Base-by-base conservation (phyloP, 1,140 invertebrate species). In the Paramacrobiotus metropolitanus region DNA sequence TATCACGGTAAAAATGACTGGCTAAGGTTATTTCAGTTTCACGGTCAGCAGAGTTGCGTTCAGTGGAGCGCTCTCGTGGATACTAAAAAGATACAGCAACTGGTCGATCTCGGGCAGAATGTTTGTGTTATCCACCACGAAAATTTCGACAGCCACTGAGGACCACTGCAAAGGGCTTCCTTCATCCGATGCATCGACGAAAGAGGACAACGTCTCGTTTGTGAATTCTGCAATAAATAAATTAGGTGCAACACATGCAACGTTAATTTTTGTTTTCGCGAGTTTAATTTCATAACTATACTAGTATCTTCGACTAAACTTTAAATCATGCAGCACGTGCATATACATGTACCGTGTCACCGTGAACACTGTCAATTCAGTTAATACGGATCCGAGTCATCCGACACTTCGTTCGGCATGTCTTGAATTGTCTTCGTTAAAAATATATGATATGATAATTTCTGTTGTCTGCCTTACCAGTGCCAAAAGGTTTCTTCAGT, bases 31-130 rank as follows among this genome's bases (percentile, higher is more conserved):
- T 21, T 62, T 64, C n/a, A 61, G 61, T 1, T 64, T 67, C 48
- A 28, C 24, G 15, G 15, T 15, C 15, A 24, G 15, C 15, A 24
- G 15, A 4, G 48, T 55, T 9, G 69, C 71, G 21, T 81, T 81
- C 30, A 83, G 76, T 68, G 85, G 81, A 0, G 85, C 83, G 71
- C 91, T 85, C 75, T 94, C 88, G 1, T 83, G 80, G 48, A 94
- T 75, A 31, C 83, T 82, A 3, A 87, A 82, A 63, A 82, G 84
- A 71, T 89, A 92, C 18, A 81, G 76, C 2, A 78, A 73, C 70
- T 84, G 77, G 1, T 81, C 80, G 72, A 93, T 94, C 64, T 78
- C 73, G 0, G 89, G 89, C 9, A 81, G 74, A 73, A 92, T 90
- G 68, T 92, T 87, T 70, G 91, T 90, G 0, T 88, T 73, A 75